phyloP scores from a whole-genome alignment of 2,888 invertebrate genomes.

The Eugnorisma glareosa region DNA sequence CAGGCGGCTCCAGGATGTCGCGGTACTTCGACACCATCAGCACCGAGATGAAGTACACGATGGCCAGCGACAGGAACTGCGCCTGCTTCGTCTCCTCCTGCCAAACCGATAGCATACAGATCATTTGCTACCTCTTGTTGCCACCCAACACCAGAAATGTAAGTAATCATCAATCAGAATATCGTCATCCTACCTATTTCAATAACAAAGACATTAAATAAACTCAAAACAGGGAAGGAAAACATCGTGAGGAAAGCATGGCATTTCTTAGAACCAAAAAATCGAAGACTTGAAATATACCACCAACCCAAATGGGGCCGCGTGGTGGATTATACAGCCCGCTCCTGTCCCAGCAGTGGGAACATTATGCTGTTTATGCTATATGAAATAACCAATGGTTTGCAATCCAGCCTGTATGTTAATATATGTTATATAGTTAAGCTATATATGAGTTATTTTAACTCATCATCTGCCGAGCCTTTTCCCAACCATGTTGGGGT shows the following conservation, averaged over 20 bases:
- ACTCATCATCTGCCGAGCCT: too few species aligned
- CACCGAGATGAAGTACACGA: conserved; percentile 99
- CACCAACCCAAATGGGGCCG: neutral
- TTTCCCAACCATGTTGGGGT: too few species aligned
- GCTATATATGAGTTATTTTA: too few species aligned
- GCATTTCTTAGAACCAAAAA: neutral
- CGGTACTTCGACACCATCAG: conserved; percentile 99
- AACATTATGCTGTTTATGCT: neutral
- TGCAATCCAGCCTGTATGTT: neutral
- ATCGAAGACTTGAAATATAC: neutral
- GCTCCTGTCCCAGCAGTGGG: neutral
- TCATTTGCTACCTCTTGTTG: conserved; percentile 58
- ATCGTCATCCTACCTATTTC: neutral
- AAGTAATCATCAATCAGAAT: neutral
- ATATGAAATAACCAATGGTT: neutral
- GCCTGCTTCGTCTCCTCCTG: conserved; percentile 99
- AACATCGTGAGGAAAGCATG: neutral
- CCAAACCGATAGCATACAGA: conserved; percentile 56
- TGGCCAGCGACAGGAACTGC: conserved; percentile 99
- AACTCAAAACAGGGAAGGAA: neutral
- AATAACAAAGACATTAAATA: too few species aligned
- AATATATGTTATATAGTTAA: too few species aligned
- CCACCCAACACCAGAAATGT: neutral
- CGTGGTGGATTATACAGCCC: neutral
- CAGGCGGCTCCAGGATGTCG: conserved; percentile 98